A percentile compares a stretch with the other conserved stretches of the same genome.
phyloP scores from a whole-genome alignment of 2,113 vertebrate species.

The Rhinogobius similis region DNA sequence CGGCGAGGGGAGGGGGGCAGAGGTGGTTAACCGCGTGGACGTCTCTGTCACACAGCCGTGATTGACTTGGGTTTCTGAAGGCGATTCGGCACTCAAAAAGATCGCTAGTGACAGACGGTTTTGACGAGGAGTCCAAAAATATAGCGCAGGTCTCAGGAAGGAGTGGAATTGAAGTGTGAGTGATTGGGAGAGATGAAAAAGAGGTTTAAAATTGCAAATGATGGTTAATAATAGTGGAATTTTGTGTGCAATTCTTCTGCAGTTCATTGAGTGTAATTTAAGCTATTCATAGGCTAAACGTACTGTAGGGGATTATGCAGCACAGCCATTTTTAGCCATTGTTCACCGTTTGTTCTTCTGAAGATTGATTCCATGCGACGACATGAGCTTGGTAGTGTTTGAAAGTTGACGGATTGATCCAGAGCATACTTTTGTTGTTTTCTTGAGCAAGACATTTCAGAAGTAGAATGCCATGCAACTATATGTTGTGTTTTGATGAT shows the following conservation, averaged over 20 bases:
- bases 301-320: too few relatives aligned
- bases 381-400: too few relatives aligned
- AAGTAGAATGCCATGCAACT: too few relatives aligned
- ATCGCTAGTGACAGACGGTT: slow-evolving; percentile 53
- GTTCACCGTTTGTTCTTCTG: too few relatives aligned
- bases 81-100: slow-evolving; percentile 33
- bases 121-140: slow-evolving; percentile 44
- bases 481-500: too few relatives aligned
- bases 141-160: slow-evolving; percentile 27
- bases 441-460: too few relatives aligned
- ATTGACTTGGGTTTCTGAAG: slow-evolving; percentile 55
- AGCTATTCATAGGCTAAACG: not conserved
- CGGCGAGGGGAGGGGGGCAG: slow-evolving; percentile 8
- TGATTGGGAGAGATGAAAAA: not conserved
- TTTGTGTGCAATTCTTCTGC: not conserved
- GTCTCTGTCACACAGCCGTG: slow-evolving; percentile 5
- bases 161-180: slow-evolving; percentile 8
- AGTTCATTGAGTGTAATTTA: not conserved
- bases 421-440: too few relatives aligned
- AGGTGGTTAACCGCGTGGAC: slow-evolving; percentile 28
- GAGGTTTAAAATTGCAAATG: not conserved
- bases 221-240: not conserved
- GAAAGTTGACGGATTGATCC: too few relatives aligned
- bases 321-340: too few relatives aligned
- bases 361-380: too few relatives aligned